These are phyloP conservation scores for Parthenolecanium corni DNA, from an alignment of 2,888 invertebrate genomes.

Conservation along the genomic window DNA sequence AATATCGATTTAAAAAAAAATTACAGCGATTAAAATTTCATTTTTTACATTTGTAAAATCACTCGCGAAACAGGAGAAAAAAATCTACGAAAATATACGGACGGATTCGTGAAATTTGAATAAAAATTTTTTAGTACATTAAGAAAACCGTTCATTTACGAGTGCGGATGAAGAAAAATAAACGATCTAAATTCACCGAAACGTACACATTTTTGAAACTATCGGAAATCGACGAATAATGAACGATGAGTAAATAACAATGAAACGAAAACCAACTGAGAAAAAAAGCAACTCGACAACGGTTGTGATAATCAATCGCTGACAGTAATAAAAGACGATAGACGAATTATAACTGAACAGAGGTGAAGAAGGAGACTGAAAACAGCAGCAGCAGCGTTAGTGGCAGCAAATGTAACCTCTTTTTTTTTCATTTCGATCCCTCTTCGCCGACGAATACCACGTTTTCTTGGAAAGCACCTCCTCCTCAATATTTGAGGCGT, in stretches of 20 bases:
- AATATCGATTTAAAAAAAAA: too few species aligned
- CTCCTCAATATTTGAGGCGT: slow-evolving; percentile 3
- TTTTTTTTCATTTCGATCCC: not conserved
- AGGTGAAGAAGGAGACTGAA: not conserved
- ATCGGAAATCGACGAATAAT: not conserved
- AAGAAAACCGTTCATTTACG: too few species aligned
- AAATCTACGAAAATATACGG: too few species aligned
- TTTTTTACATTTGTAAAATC: too few species aligned
- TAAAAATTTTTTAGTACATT: too few species aligned
- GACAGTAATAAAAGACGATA: slow-evolving; percentile 3
- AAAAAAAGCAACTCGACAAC: slow-evolving; percentile 1
- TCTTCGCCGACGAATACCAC: not conserved
- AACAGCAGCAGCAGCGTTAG: not conserved
- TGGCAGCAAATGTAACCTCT: not conserved
- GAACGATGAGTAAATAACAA: not conserved
- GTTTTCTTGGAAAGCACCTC: slow-evolving; percentile 15
- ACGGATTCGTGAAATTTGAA: too few species aligned
- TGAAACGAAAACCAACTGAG: not conserved
- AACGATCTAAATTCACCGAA: not conserved
- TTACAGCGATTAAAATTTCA: too few species aligned
- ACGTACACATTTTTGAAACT: not conserved
- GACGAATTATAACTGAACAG: not conserved
- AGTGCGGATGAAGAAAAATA: not conserved
- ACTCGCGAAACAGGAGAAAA: too few species aligned
- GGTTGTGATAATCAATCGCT: slow-evolving; percentile 18